Evolutionary conservation across 2,888 invertebrate genomes (phyloP).

Genomic region (Ectemnius cavifrons): DNA sequence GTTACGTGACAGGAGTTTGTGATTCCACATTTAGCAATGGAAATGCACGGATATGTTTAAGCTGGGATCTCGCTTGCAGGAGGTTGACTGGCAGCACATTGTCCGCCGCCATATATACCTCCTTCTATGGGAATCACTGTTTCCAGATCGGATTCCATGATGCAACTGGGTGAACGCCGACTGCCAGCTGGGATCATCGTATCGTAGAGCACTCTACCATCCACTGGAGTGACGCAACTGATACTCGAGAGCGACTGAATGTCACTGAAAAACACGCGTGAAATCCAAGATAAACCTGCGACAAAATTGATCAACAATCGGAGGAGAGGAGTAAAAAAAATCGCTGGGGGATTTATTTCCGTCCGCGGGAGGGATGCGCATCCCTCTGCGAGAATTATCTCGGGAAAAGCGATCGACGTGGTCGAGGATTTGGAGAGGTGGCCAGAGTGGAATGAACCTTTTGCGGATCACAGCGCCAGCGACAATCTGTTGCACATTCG

Average conservation of each 20-base stretch:
- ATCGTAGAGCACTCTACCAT: slow-evolving; percentile 14
- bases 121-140: slow-evolving; percentile 59
- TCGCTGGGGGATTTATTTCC: too few species aligned
- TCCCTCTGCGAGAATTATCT: too few species aligned
- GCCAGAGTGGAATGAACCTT: too few species aligned
- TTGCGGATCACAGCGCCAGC: too few species aligned
- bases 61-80: slow-evolving; percentile 11
- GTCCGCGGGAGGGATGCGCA: too few species aligned
- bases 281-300: slow-evolving; percentile 3
- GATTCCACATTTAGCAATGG: too few species aligned
- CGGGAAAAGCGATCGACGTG: too few species aligned
- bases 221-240: slow-evolving; percentile 23
- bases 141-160: slow-evolving; percentile 52
- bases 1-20: too few species aligned
- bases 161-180: slow-evolving; percentile 24
- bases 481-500: too few species aligned
- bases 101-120: slow-evolving; percentile 37
- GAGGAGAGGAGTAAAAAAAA: too few species aligned
- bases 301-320: too few species aligned
- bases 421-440: too few species aligned
- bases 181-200: slow-evolving; percentile 13
- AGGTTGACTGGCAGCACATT: slow-evolving; percentile 48
- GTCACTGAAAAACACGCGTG: background rate
- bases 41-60: background rate
- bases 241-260: slow-evolving; percentile 5